Evolutionary conservation across 2,888 invertebrate genomes (phyloP), one percentile per base, ranked within the genome.

Genomic region (Drosophila pseudotalamancana): DNA sequence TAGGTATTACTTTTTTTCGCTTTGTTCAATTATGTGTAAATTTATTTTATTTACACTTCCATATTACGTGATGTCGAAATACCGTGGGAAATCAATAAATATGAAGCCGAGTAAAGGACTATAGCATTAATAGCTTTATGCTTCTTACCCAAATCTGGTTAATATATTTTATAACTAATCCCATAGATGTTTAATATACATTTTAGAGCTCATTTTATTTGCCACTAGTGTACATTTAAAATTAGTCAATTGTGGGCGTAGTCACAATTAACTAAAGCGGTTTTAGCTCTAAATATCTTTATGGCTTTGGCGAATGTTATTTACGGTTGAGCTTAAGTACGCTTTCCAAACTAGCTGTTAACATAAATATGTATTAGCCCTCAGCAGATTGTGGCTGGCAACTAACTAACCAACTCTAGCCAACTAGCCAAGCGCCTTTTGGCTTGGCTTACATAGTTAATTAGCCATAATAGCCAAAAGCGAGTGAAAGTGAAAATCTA

Each of bases 401-500:
- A n/a, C 29, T 29, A 5, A n/a, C n/a, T n/a, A n/a, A n/a, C 1
- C 14, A 14, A 9, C 37, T 25, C n/a, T n/a, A n/a, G 55, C 54
- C 42, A 27, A 43, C 37, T 53, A 18, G 60, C 61, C 9, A 35
- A 16, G 39, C n/a, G n/a, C 35, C 49, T 51, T 42, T 62, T 48
- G 50, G 55, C 70, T 51, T 59, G n/a, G 23, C 23, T 29, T 37
- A 64, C 57, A 56, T 78, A 85, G 39, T 50, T 75, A 84, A 87
- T 87, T 77, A 79, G 53, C 63, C 61, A 67, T 77, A 63, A 77
- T 57, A 62, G 80, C 62, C 72, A 62, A 43, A 43, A 73, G 48
- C 45, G 72, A 61, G 68, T 78, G 82, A 83, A 83, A 83, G 87
- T 87, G 82, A 87, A 83, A 82, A 87, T 77, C 74, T 51, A 66